Conservation (phyloP, 2,888 invertebrate genomes). For the Liposcelis brunnea region DNA sequence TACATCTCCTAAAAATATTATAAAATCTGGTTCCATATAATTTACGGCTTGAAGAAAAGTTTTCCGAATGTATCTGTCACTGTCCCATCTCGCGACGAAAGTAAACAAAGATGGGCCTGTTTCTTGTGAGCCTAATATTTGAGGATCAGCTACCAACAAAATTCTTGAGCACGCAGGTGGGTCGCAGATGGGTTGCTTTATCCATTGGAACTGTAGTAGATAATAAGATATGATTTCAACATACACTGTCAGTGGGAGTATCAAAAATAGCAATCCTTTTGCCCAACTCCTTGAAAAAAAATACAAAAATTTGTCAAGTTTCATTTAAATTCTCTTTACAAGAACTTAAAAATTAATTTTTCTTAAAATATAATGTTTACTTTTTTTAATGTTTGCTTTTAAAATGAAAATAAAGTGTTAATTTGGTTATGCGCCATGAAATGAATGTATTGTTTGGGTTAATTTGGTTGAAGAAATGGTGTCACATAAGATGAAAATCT, state of each 20-base stretch:
- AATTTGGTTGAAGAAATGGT: no score
- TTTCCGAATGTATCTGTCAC: conserved; percentile 69
- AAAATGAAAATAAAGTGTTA: no score
- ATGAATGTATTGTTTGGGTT: no score
- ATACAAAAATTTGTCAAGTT: background rate
- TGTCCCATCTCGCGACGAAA: conserved; percentile 63
- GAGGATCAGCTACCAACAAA: conserved; percentile 76
- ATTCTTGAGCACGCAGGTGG: conserved; percentile 27
- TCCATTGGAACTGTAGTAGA: conserved; percentile 1
- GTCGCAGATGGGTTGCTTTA: background rate
- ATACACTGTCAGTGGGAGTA: background rate
- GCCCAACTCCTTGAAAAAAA: background rate
- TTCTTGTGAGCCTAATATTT: conserved; percentile 67
- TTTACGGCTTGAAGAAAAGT: conserved; percentile 57
- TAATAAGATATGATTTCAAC: background rate
- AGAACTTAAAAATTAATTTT: no score
- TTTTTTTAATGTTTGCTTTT: no score
- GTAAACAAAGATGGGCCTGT: conserved; percentile 29
- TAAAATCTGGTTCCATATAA: conserved; percentile 60
- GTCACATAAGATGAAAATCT: no score
- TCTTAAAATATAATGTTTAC: no score
- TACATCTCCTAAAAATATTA: conserved; percentile 84
- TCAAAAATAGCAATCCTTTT: background rate
- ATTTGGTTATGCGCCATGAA: no score
- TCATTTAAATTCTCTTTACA: no score